Conservation (phyloP, 2,797 vertebrate genomes). For the Kryptopterus vitreolus region DNA sequence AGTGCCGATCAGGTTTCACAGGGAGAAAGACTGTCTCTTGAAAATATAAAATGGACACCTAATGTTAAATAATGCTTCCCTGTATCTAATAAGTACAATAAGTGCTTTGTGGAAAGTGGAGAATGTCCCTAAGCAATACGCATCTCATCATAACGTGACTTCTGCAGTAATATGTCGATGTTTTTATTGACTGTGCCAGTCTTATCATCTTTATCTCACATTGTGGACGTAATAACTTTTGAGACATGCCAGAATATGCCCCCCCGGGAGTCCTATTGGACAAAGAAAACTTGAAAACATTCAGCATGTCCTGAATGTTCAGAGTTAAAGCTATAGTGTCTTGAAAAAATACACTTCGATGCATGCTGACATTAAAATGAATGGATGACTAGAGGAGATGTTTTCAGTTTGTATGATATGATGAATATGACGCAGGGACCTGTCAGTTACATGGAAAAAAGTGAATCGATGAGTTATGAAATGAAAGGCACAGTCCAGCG, state of each 20-base stretch:
- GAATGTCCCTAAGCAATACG: neutral
- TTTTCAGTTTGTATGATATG: neutral
- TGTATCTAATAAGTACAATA: neutral
- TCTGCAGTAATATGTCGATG: neutral
- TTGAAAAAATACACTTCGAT: neutral
- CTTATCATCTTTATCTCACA: neutral
- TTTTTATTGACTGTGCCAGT: neutral
- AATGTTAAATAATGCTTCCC: neutral
- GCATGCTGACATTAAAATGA: neutral
- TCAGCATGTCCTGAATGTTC: neutral
- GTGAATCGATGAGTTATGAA: neutral
- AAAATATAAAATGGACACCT: neutral
- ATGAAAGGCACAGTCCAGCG: neutral
- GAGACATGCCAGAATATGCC: neutral
- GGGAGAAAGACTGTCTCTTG: no score
- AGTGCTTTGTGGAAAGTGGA: neutral
- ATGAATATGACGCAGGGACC: neutral
- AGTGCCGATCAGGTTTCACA: neutral
- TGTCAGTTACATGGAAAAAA: neutral
- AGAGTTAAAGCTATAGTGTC: neutral
- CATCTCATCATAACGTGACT: neutral
- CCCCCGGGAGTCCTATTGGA: neutral
- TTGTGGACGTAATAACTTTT: slow-evolving; percentile 1
- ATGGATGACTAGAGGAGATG: neutral
- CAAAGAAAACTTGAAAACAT: neutral